Conservation (phyloP, 2,888 invertebrate genomes). For the Blastobasis adustella region DNA sequence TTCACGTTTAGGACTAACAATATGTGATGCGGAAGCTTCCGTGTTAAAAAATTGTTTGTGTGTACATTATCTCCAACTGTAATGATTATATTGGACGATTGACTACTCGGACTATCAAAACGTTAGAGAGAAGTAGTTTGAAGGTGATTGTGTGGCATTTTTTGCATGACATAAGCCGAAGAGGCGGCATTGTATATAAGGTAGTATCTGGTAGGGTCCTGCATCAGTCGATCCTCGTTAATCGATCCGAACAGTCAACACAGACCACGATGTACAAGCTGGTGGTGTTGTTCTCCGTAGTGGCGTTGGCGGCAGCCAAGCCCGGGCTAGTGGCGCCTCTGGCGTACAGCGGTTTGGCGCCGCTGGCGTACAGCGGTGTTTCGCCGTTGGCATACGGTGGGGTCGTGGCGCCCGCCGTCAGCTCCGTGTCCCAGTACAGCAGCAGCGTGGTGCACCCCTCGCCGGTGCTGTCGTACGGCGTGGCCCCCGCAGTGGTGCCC, state of each 20-base stretch:
- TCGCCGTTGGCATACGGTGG: slow-evolving; percentile 42
- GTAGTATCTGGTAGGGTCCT: slow-evolving; percentile 29
- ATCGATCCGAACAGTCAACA: slow-evolving; percentile 48
- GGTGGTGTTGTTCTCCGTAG: slow-evolving; percentile 77
- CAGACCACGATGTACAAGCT: slow-evolving; percentile 69
- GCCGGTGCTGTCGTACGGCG: slow-evolving; percentile 23
- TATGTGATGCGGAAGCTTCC: slow-evolving; percentile 28
- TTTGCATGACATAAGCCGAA: slow-evolving; percentile 26
- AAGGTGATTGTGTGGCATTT: slow-evolving; percentile 55
- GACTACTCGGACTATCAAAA: slow-evolving; percentile 12
- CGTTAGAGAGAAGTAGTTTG: slow-evolving; percentile 21
- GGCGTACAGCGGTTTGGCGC: slow-evolving; percentile 37
- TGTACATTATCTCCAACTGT: slow-evolving; percentile 5
- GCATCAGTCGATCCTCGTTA: slow-evolving; percentile 58
- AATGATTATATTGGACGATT: slow-evolving; percentile 10
- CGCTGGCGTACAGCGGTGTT: slow-evolving; percentile 28
- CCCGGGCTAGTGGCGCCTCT: slow-evolving; percentile 42
- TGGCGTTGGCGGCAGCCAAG: slow-evolving; percentile 75
- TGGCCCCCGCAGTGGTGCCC: slow-evolving; percentile 16
- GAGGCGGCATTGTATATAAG: slow-evolving; percentile 41
- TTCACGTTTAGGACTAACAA: slow-evolving; percentile 9
- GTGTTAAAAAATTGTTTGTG: slow-evolving; percentile 25
- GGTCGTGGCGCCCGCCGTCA: slow-evolving; percentile 25
- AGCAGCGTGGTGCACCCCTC: slow-evolving; percentile 33
- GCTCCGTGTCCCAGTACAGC: slow-evolving; percentile 36